These are phyloP conservation scores for Alligator mississippiensis DNA, from an alignment of 2,113 vertebrate species.

Conservation along the genomic window DNA sequence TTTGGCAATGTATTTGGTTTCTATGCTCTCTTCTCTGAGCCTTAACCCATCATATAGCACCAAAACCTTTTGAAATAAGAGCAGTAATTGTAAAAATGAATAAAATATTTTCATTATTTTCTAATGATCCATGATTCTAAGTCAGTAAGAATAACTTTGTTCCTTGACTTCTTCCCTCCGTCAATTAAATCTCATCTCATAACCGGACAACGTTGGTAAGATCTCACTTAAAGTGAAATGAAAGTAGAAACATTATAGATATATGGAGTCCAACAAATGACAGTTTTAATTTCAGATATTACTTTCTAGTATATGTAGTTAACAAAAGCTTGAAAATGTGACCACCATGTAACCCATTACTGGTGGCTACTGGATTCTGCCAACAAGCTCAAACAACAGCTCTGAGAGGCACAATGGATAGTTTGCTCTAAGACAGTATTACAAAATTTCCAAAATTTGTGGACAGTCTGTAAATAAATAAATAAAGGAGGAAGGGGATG, in stretches of 20 bases:
- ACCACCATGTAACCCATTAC: background rate
- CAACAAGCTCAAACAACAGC: background rate
- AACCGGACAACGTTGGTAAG: background rate
- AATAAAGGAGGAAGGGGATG: too few species aligned
- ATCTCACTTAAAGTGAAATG: background rate
- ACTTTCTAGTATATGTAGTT: accelerated
- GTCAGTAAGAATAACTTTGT: background rate
- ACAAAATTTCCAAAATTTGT: too few species aligned
- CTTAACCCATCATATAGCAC: background rate
- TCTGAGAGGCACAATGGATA: background rate
- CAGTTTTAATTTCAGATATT: background rate
- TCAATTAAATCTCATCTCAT: background rate
- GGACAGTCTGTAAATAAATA: too few species aligned
- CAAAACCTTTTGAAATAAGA: background rate
- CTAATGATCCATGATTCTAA: background rate
- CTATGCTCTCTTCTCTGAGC: background rate
- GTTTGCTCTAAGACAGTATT: too few species aligned
- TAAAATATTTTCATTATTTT: background rate
- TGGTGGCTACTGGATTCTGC: background rate
- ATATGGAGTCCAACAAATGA: too few species aligned
- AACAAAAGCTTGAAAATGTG: background rate
- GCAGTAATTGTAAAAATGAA: background rate
- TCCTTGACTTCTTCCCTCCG: background rate
- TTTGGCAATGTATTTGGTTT: background rate
- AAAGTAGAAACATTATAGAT: background rate